phyloP scores from a whole-genome alignment of 2,797 vertebrate species.

The Coranthus polyacanthus region DNA sequence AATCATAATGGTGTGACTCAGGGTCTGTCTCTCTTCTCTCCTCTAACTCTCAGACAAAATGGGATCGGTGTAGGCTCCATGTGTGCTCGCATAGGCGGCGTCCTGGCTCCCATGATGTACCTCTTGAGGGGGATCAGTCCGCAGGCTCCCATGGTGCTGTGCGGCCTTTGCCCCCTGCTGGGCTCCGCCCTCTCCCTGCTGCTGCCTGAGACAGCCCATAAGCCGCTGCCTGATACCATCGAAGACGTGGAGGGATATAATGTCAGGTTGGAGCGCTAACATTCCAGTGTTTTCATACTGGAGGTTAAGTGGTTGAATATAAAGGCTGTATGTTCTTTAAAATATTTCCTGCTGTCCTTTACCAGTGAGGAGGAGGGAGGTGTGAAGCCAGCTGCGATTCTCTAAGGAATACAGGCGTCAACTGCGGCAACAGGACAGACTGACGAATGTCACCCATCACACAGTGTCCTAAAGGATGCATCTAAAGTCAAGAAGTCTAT shows the following conservation, averaged over 20 bases:
- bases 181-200: conserved; percentile 76
- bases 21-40: too few relatives aligned
- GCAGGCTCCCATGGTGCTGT: conserved; percentile 78
- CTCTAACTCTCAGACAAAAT: conserved; percentile 78
- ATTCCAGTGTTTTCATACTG: too few relatives aligned
- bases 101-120: conserved; percentile 77
- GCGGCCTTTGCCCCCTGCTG: conserved; percentile 78
- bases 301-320: too few relatives aligned
- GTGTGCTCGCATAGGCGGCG: conserved; percentile 79
- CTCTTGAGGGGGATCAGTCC: conserved; percentile 64
- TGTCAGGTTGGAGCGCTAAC: conserved; percentile 52
- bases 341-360: conserved; percentile 9
- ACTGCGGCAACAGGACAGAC: conserved; percentile 7
- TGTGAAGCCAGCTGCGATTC: conserved; percentile 19
- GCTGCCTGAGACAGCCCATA: conserved; percentile 79
- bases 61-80: conserved; percentile 81
- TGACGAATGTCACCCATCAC: conserved; percentile 1
- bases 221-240: conserved; percentile 77
- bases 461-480: too few relatives aligned
- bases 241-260: conserved; percentile 67
- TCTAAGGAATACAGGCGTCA: conserved; percentile 6
- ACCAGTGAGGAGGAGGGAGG: conserved; percentile 39
- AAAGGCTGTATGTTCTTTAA: too few relatives aligned
- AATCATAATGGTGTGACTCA: too few relatives aligned
- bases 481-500: too few relatives aligned